Conservation (phyloP, 1,140 invertebrate genomes). For the Pinna nobilis region DNA sequence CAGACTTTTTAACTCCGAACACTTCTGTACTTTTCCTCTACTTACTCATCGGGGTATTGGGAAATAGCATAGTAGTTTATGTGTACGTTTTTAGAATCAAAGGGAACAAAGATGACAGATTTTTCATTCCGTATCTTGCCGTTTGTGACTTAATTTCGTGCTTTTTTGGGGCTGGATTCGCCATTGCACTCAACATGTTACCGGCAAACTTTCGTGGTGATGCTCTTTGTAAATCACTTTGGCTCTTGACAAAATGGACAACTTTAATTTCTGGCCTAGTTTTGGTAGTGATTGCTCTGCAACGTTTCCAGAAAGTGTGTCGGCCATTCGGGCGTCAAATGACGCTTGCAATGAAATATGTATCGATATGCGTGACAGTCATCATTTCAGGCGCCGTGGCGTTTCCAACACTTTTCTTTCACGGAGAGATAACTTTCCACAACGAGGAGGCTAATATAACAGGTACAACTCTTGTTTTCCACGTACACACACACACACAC, state of each 20-base stretch:
- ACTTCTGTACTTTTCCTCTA: not conserved
- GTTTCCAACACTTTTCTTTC: conserved; percentile 16
- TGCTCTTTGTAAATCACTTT: conserved; percentile 26
- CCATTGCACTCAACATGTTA: conserved; percentile 15
- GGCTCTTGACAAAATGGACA: conserved; percentile 21
- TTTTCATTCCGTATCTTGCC: conserved; percentile 39
- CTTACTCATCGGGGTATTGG: not conserved
- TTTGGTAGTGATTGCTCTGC: conserved; percentile 29
- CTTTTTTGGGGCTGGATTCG: conserved; percentile 14
- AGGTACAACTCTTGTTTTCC: not conserved
- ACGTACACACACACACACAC: not conserved
- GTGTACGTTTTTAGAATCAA: conserved; percentile 1
- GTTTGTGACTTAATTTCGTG: conserved; percentile 11
- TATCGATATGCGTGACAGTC: not conserved
- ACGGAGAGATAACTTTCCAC: conserved; percentile 17
- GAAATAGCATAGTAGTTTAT: conserved; percentile 3
- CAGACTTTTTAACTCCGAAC: not conserved
- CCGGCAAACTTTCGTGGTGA: conserved; percentile 5
- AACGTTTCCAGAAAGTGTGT: conserved; percentile 36
- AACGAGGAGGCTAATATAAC: not conserved
- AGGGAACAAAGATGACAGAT: not conserved
- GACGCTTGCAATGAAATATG: conserved; percentile 7
- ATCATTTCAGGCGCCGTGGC: not conserved
- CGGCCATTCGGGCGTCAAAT: conserved; percentile 21
- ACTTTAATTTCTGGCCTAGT: conserved; percentile 15